Conservation (phyloP, 1,140 invertebrate species). For the Helicoverpa armigera region DNA sequence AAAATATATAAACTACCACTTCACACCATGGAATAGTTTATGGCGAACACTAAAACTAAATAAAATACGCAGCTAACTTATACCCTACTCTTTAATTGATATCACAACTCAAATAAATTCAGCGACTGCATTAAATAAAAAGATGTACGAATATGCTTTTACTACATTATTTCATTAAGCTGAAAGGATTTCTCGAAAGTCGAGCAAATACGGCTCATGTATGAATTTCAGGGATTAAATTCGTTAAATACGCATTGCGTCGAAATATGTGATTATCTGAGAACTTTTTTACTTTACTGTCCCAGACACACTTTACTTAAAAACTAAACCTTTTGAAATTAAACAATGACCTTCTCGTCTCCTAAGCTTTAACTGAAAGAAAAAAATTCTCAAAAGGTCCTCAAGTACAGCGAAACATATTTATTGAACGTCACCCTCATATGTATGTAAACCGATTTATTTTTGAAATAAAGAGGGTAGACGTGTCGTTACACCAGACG, state of each 20-base stretch:
- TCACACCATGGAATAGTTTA: slow-evolving; percentile 12
- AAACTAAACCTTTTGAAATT: no score
- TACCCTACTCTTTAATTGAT: neutral
- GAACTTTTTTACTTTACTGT: no score
- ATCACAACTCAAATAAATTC: no score
- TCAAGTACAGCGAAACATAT: neutral
- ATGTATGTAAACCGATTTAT: slow-evolving; percentile 21
- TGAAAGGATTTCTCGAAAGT: no score
- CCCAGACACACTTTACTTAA: no score
- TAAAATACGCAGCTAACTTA: neutral
- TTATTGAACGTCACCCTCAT: neutral
- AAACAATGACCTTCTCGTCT: neutral
- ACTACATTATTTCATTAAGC: no score
- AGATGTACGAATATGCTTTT: no score
- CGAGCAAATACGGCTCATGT: no score
- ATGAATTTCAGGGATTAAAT: no score
- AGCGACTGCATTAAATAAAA: no score
- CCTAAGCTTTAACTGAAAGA: neutral
- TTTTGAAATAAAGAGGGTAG: slow-evolving; percentile 29
- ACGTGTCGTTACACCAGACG: neutral
- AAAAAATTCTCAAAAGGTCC: neutral
- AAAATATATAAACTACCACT: slow-evolving; percentile 19
- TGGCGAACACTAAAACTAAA: neutral
- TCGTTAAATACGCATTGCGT: no score
- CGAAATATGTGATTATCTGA: no score